A percentile compares a stretch with the other conserved stretches of the same genome.
phyloP scores from a whole-genome alignment of 2,113 vertebrate genomes.

The Paramisgurnus dabryanus region DNA sequence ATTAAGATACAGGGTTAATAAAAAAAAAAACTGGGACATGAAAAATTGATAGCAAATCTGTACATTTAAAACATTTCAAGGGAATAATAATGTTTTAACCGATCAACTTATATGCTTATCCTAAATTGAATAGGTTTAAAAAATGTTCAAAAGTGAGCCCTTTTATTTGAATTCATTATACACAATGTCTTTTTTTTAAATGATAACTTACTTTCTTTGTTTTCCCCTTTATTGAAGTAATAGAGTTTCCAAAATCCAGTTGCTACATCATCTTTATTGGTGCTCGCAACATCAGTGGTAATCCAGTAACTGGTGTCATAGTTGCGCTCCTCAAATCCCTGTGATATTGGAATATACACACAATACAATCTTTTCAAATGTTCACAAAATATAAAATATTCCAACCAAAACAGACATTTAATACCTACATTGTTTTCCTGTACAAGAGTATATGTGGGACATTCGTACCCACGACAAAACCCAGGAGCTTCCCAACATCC shows the following conservation, averaged over 20 bases:
- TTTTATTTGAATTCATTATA: too few species aligned
- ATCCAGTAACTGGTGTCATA: conserved; percentile 43
- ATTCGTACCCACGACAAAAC: conserved; percentile 50
- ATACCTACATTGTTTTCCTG: conserved; percentile 44
- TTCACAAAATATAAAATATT: neutral
- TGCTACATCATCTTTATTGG: neutral
- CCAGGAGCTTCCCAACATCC: conserved; percentile 31
- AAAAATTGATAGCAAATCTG: too few species aligned
- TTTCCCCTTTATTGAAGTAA: conserved; percentile 28
- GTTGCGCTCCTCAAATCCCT: conserved; percentile 50
- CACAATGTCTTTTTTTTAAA: neutral
- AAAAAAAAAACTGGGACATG: neutral
- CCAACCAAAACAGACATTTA: neutral
- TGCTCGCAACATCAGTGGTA: conserved; percentile 8
- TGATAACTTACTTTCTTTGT: conserved; percentile 29
- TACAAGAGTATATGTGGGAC: conserved; percentile 51
- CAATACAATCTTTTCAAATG: neutral
- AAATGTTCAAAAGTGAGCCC: too few species aligned
- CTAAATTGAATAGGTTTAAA: too few species aligned
- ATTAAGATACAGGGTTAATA: neutral
- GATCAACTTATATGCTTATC: too few species aligned
- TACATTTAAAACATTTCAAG: too few species aligned
- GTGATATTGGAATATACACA: neutral
- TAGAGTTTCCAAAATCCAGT: conserved; percentile 40
- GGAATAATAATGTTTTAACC: too few species aligned